Conservation (phyloP, 2,888 invertebrate species). For the Drosophila anceps region DNA sequence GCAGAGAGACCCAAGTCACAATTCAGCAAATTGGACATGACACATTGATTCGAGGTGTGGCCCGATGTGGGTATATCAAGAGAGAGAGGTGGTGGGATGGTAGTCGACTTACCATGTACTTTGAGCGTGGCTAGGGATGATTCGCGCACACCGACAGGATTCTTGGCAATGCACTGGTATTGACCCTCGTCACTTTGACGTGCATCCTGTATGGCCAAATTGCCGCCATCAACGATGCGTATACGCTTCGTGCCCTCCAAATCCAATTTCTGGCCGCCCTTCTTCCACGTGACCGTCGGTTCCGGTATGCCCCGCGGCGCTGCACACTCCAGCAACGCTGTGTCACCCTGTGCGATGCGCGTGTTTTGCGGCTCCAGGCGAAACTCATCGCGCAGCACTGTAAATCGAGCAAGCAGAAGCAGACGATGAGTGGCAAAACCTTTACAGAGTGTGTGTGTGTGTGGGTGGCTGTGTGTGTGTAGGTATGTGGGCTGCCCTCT, state of each 20-base stretch:
- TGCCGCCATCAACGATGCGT: constrained; percentile 92
- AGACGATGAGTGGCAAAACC: constrained; percentile 21
- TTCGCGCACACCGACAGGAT: constrained; percentile 92
- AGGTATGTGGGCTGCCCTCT: constrained; percentile 53
- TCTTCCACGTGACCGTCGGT: constrained; percentile 94
- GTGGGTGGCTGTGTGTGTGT: background rate
- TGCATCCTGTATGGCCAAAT: constrained; percentile 92
- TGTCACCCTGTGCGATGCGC: constrained; percentile 93
- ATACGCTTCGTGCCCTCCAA: constrained; percentile 89
- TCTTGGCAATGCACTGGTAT: constrained; percentile 93
- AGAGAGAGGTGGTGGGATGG: background rate
- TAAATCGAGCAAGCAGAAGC: constrained; percentile 34
- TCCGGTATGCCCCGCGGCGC: constrained; percentile 96
- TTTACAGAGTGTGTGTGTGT: background rate
- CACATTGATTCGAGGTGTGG: constrained; percentile 57
- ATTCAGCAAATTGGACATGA: constrained; percentile 80
- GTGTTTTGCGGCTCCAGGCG: constrained; percentile 93
- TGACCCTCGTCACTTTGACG: constrained; percentile 92
- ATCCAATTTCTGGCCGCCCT: constrained; percentile 92
- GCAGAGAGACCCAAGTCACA: constrained; percentile 55
- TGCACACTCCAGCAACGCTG: constrained; percentile 93
- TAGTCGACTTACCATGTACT: constrained; percentile 89
- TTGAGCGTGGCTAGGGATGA: constrained; percentile 90
- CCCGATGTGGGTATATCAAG: constrained; percentile 10
- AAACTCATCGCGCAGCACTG: constrained; percentile 96